These are phyloP conservation scores for Mobula hypostoma DNA, from an alignment of 2,113 vertebrate species.

Conservation along the genomic window DNA sequence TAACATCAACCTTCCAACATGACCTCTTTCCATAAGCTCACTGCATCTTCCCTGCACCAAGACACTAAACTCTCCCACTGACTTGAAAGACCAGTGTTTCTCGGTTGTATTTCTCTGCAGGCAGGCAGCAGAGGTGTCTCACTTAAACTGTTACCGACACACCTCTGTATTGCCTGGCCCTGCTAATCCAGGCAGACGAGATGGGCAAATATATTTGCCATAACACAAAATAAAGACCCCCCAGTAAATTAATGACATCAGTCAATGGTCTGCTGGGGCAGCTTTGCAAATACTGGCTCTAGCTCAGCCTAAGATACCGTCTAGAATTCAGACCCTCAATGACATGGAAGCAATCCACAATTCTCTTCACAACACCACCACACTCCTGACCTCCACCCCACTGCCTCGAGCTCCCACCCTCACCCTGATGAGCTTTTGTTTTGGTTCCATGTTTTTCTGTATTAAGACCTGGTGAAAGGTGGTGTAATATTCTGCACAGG, in stretches of 20 bases:
- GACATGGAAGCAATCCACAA: not conserved
- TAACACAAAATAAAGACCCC: too few species aligned
- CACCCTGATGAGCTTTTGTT: not conserved
- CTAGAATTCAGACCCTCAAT: too few species aligned
- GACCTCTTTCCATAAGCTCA: not conserved
- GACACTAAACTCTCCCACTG: not conserved
- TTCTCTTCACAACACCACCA: not conserved
- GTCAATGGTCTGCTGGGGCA: too few species aligned
- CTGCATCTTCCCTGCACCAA: not conserved
- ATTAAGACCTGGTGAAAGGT: not conserved
- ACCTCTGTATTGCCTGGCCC: too few species aligned
- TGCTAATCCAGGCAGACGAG: too few species aligned
- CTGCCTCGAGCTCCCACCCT: constrained; percentile 54
- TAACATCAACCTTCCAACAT: not conserved
- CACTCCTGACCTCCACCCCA: not conserved
- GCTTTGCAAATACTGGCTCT: too few species aligned
- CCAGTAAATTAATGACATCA: too few species aligned
- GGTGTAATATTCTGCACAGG: not conserved
- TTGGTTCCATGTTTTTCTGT: not conserved
- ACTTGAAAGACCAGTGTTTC: not conserved
- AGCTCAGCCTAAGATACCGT: too few species aligned
- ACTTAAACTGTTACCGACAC: not conserved
- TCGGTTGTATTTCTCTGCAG: not conserved
- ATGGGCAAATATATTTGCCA: too few species aligned
- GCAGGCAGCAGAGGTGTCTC: too few species aligned